phyloP scores from a whole-genome alignment of 37 sponge, comb jelly and placozoan species.

The Hormiphora californensis region DNA sequence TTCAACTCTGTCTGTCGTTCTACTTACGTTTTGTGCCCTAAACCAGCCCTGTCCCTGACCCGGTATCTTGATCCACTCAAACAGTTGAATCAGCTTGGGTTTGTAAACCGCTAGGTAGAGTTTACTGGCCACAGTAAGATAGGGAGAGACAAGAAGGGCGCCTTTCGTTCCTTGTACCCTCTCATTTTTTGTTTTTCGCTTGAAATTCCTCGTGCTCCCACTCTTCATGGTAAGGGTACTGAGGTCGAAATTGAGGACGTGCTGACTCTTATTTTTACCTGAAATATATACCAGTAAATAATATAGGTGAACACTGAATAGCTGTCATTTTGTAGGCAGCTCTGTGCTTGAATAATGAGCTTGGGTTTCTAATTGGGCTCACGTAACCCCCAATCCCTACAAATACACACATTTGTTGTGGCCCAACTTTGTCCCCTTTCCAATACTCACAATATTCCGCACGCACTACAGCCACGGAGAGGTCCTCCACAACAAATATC shows the following conservation, averaged over 20 bases:
- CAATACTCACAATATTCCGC: slow-evolving; percentile 2
- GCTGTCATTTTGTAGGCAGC: too few species aligned
- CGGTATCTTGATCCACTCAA: slow-evolving; percentile 32
- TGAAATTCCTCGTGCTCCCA: slow-evolving; percentile 1
- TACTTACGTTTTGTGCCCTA: neutral
- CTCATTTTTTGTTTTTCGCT: slow-evolving; percentile 47
- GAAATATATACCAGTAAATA: neutral
- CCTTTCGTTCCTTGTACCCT: slow-evolving; percentile 20
- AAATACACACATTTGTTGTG: too few species aligned
- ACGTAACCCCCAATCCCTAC: too few species aligned
- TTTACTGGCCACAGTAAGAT: too few species aligned
- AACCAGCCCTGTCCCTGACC: slow-evolving; percentile 52
- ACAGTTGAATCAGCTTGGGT: slow-evolving; percentile 28
- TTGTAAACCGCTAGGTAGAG: slow-evolving; percentile 13
- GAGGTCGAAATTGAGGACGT: slow-evolving; percentile 35
- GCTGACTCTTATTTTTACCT: slow-evolving; percentile 25
- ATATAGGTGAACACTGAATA: too few species aligned
- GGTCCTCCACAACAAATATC: slow-evolving; percentile 39
- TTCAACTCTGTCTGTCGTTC: too few species aligned
- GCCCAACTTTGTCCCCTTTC: too few species aligned
- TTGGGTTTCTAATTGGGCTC: too few species aligned
- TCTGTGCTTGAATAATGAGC: too few species aligned
- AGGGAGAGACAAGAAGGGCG: neutral
- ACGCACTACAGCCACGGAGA: neutral
- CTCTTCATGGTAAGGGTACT: slow-evolving; percentile 21